Evolutionary conservation across 2,888 invertebrate species (phyloP), one percentile per base, ranked within the genome.

Genomic region (Orthosia incerta): DNA sequence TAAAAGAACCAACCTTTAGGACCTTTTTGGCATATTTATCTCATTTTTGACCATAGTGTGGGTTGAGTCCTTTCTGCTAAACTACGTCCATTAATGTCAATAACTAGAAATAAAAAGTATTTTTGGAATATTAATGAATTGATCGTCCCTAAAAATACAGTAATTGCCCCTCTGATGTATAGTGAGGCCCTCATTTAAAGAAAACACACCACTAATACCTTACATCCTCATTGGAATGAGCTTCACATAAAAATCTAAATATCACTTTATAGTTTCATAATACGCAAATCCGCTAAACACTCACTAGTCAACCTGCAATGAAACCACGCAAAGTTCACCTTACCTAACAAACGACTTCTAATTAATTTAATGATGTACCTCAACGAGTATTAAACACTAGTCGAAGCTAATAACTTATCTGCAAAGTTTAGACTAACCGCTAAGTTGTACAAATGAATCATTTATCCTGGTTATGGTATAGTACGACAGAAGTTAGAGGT

Each of bases 391-490:
- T 73, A 59, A 80, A 70, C 48, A 61, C 67, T 16, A 39, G 55
- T 12, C 18, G 1, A 48, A 53, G 39, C 50, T 60, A 71, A 76
- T 73, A 68, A 73, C 39, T 70, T 64, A 76, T 50, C 64, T 60
- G 20, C 11, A 70, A 48, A 69, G 61, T 69, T 83, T 26, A 70
- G 53, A 71, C 50, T 65, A 73, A 71, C 56, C 51, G 56, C 72
- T 75, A 39, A 78, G 69, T 70, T 50, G 53, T 59, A 60, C 18
- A 72, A 84, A 86, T 84, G 71, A 86, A 86, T 86, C 79, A 85
- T 84, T 83, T 67, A 82, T 77, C 61, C 57, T 76, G 76, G 64
- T 60, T 78, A 57, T 46, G 20, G n/a, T 39, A 16, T 4, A 66
- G 20, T 15, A 16, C 9, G 73, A 45, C 50, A 57, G 2, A 57